Conservation (phyloP, 2,113 vertebrate genomes). For the Okapia johnstoni region DNA sequence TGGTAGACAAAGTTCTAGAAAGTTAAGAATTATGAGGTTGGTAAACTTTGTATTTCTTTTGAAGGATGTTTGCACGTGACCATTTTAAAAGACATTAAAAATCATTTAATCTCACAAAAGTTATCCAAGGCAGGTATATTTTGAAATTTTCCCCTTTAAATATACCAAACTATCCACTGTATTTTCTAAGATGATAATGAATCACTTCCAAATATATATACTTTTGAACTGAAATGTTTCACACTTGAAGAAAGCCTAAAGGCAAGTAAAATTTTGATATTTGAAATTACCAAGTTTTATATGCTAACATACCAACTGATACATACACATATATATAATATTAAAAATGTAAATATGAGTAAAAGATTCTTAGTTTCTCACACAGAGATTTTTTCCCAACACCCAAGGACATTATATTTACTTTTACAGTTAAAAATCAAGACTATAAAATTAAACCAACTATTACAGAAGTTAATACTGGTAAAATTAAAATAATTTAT, state of each 20-base stretch:
- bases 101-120: constrained; percentile 26
- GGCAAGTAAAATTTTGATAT: constrained; percentile 49
- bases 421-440: neutral
- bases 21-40: neutral
- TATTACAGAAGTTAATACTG: neutral
- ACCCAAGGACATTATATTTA: neutral
- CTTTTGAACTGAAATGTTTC: constrained; percentile 48
- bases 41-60: neutral
- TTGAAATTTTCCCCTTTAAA: constrained; percentile 35
- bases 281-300: constrained; percentile 26
- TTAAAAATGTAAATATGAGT: constrained; percentile 32
- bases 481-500: neutral
- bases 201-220: constrained; percentile 50
- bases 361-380: neutral
- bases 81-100: constrained; percentile 21
- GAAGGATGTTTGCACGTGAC: neutral
- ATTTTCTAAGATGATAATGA: constrained; percentile 46
- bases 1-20: neutral
- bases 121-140: constrained; percentile 38
- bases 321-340: neutral
- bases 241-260: constrained; percentile 45
- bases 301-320: neutral
- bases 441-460: neutral
- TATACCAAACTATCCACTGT: constrained; percentile 10
- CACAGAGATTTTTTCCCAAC: neutral